Evolutionary conservation across 2,888 invertebrate species (phyloP).

Genomic region (Sphaerophoria rueppellii): DNA sequence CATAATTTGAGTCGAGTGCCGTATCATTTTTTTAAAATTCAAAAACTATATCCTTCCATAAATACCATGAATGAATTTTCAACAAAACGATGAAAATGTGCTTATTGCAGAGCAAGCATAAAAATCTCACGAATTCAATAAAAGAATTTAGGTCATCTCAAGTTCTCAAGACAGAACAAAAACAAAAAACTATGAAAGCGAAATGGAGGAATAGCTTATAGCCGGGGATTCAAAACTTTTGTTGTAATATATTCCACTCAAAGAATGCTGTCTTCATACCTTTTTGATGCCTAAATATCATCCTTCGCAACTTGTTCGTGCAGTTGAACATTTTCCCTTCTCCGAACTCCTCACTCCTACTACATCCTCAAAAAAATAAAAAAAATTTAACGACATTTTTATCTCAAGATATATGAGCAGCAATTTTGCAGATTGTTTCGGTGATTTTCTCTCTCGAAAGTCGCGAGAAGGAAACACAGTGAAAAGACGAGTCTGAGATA

Average conservation of each 20-base stretch:
- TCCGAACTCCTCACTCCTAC: background rate
- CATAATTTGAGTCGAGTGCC: no score
- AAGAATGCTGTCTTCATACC: conserved; percentile 35
- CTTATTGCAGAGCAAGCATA: conserved; percentile 40
- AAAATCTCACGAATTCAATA: conserved; percentile 21
- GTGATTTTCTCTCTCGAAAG: background rate
- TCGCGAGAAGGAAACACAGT: background rate
- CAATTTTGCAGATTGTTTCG: conserved; percentile 47
- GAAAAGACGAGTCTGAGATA: conserved; percentile 25
- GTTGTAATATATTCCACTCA: conserved; percentile 50
- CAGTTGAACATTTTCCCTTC: background rate
- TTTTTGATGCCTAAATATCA: background rate
- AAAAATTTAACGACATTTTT: conserved; percentile 58
- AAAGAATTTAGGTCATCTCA: conserved; percentile 53
- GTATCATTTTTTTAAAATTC: no score
- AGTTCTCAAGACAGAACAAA: background rate
- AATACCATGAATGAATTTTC: no score
- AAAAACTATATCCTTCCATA: no score
- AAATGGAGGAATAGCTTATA: conserved; percentile 24
- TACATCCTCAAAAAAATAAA: conserved; percentile 28
- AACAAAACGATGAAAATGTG: conserved; percentile 7
- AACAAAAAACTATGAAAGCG: background rate
- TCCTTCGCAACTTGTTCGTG: background rate
- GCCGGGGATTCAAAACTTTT: conserved; percentile 53
- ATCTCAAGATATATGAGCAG: conserved; percentile 19